These are phyloP conservation scores for Poecilia velifera DNA, from an alignment of 2,797 vertebrate genomes.

Conservation along the genomic window DNA sequence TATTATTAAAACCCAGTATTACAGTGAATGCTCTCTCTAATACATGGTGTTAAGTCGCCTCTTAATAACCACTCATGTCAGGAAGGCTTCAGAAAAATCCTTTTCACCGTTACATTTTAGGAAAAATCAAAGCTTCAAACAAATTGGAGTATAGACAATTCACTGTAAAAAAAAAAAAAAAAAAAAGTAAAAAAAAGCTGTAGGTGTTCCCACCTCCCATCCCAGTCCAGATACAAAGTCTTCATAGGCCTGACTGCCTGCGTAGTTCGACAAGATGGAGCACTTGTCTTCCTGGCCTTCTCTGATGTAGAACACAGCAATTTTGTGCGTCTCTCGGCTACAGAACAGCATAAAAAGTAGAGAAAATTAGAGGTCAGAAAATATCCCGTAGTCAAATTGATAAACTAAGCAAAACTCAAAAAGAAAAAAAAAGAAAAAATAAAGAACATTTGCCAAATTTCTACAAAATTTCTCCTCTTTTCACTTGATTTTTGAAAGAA, in stretches of 20 bases:
- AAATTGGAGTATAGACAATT: not conserved
- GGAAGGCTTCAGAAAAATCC: not conserved
- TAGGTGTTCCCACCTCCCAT: conserved; percentile 89
- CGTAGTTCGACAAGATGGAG: conserved; percentile 93
- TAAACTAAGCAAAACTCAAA: conserved; percentile 19
- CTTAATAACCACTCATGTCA: not conserved
- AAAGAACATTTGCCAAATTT: conserved; percentile 9
- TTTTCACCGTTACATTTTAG: not conserved
- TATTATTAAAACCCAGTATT: not conserved
- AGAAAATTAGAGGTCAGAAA: not conserved
- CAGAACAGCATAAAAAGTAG: conserved; percentile 20
- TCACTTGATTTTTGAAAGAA: conserved; percentile 33
- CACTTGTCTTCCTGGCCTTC: conserved; percentile 98
- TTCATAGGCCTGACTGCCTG: conserved; percentile 95
- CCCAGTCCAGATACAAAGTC: conserved; percentile 98
- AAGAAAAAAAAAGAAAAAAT: conserved; percentile 16
- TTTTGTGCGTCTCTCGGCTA: conserved; percentile 98
- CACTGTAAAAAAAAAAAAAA: not conserved
- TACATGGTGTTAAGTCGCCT: not conserved
- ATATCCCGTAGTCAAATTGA: not conserved
- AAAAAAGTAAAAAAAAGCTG: not conserved
- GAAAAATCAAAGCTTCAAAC: not conserved
- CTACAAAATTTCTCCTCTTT: conserved; percentile 15
- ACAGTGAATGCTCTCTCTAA: not conserved
- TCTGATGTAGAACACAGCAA: conserved; percentile 96